phyloP scores from a whole-genome alignment of 1,140 invertebrate species.

The Doryteuthis pealeii region DNA sequence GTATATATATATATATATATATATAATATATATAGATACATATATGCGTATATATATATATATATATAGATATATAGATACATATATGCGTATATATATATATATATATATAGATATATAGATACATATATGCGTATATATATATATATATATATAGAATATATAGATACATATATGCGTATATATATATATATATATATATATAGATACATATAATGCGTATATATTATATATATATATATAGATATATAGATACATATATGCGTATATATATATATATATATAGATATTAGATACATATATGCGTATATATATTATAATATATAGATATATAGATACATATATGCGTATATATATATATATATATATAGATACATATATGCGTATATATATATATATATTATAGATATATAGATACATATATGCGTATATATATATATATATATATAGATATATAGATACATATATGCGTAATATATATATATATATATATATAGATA shows the following conservation, averaged over 20 bases:
- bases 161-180: too few relatives aligned
- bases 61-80: conserved; percentile 2
- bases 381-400: conserved; percentile 2
- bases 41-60: conserved; percentile 1
- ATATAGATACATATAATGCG: not conserved
- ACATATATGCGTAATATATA: too few relatives aligned
- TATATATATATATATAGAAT: not conserved
- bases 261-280: not conserved
- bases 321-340: too few relatives aligned
- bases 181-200: conserved; percentile 1
- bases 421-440: not conserved
- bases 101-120: not conserved
- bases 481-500: not conserved
- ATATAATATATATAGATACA: not conserved
- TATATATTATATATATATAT: conserved; percentile 6
- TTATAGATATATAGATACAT: not conserved
- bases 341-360: not conserved
- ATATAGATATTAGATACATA: not conserved
- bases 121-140: too few relatives aligned
- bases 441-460: not conserved
- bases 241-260: not conserved
- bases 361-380: not conserved
- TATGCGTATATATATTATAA: not conserved
- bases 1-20: conserved; percentile 1
- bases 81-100: not conserved